Evolutionary conservation across 2,797 vertebrate genomes (phyloP).

Genomic region (Alectoris magna): DNA sequence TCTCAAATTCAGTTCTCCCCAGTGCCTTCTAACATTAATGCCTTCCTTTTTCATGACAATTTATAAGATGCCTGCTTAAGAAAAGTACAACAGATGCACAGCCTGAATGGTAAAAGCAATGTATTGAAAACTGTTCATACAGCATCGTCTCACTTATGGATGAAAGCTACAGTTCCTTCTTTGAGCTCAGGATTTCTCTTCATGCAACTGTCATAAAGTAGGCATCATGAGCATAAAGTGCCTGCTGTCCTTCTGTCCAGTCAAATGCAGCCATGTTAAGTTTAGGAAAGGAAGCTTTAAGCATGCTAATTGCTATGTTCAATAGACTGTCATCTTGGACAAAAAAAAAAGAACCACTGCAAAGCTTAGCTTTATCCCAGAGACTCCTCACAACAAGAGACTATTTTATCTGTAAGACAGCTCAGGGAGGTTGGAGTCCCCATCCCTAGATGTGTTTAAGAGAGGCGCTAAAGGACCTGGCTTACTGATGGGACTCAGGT

Average conservation of each 20-base stretch:
- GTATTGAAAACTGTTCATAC: neutral
- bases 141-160: neutral
- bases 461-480: neutral
- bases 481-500: neutral
- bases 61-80: neutral
- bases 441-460: neutral
- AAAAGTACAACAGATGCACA: neutral
- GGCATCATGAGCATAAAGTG: neutral
- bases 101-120: neutral
- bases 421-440: neutral
- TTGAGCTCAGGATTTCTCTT: neutral
- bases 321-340: accelerated
- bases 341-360: neutral
- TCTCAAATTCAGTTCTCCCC: neutral
- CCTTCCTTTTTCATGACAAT: neutral
- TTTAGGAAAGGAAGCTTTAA: neutral
- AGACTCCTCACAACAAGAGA: neutral
- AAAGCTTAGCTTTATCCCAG: neutral
- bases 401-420: neutral
- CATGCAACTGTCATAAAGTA: neutral
- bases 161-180: neutral
- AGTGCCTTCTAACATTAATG: neutral
- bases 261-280: neutral
- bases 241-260: neutral
- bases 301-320: neutral